Evolutionary conservation across 2,888 invertebrate species (phyloP).

Genomic region (Yponomeuta cagnagella): DNA sequence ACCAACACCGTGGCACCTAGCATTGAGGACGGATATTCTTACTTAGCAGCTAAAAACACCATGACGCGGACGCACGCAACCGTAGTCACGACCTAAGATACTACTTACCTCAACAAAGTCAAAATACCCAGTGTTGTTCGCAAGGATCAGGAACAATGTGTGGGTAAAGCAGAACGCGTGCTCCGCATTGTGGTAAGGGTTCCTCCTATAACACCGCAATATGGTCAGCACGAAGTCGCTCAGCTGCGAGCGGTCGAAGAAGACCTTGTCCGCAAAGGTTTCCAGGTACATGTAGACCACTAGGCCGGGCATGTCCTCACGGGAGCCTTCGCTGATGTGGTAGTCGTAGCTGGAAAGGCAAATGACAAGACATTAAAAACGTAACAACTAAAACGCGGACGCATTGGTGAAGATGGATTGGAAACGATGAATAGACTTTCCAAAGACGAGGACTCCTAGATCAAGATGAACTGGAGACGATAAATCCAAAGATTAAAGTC

Average conservation of each 20-base stretch:
- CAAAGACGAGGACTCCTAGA: too few relatives aligned
- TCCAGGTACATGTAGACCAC: constrained; percentile 70
- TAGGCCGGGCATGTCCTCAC: constrained; percentile 69
- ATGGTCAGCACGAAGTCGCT: constrained; percentile 70
- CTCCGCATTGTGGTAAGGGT: constrained; percentile 78
- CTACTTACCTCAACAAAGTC: constrained; percentile 59
- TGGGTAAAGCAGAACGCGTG: constrained; percentile 79
- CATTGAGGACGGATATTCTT: too few relatives aligned
- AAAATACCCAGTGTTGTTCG: constrained; percentile 62
- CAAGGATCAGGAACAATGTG: constrained; percentile 74
- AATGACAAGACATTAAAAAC: too few relatives aligned
- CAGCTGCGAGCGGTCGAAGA: constrained; percentile 51
- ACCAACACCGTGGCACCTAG: too few relatives aligned
- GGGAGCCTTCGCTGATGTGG: constrained; percentile 69
- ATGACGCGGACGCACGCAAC: too few relatives aligned
- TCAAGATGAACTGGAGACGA: too few relatives aligned
- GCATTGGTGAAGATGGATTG: too few relatives aligned
- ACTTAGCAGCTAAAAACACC: too few relatives aligned
- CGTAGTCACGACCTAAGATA: too few relatives aligned
- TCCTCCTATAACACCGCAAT: constrained; percentile 62
- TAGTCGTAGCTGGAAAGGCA: constrained; percentile 63
- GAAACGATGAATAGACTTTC: too few relatives aligned
- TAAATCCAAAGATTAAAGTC: too few relatives aligned
- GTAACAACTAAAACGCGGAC: too few relatives aligned
- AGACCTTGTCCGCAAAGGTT: constrained; percentile 54